phyloP scores from a whole-genome alignment of 2,113 vertebrate genomes.

The Mionectes macconnelli region DNA sequence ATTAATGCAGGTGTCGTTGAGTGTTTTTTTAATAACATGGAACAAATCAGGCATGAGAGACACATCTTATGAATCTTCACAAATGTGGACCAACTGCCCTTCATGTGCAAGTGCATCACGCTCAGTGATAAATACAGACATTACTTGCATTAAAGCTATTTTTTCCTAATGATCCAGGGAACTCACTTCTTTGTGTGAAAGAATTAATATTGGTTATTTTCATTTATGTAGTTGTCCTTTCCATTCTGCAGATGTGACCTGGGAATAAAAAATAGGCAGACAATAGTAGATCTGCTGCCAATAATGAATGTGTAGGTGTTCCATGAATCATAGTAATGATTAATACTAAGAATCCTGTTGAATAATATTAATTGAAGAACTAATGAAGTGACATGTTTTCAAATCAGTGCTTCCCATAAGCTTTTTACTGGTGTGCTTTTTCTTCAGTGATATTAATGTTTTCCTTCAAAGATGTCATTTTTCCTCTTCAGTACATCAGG shows the following conservation, averaged over 20 bases:
- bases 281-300: neutral
- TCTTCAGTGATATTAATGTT: neutral
- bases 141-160: neutral
- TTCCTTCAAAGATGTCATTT: neutral
- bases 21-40: slow-evolving; percentile 15
- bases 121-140: neutral
- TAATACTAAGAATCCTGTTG: neutral
- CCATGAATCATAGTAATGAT: neutral
- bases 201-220: neutral
- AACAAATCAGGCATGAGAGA: neutral
- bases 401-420: neutral
- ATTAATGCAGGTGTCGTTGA: slow-evolving; percentile 41
- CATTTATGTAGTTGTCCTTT: neutral
- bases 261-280: neutral
- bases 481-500: neutral
- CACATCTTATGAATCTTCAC: neutral
- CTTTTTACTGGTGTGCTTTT: neutral
- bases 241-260: neutral
- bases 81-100: neutral
- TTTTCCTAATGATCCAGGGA: neutral
- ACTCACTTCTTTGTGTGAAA: neutral
- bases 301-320: neutral
- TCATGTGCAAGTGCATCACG: neutral
- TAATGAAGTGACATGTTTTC: neutral
- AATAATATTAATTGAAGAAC: neutral